Evolutionary conservation across 2,888 invertebrate species (phyloP).

Genomic region (Macropis europaea): DNA sequence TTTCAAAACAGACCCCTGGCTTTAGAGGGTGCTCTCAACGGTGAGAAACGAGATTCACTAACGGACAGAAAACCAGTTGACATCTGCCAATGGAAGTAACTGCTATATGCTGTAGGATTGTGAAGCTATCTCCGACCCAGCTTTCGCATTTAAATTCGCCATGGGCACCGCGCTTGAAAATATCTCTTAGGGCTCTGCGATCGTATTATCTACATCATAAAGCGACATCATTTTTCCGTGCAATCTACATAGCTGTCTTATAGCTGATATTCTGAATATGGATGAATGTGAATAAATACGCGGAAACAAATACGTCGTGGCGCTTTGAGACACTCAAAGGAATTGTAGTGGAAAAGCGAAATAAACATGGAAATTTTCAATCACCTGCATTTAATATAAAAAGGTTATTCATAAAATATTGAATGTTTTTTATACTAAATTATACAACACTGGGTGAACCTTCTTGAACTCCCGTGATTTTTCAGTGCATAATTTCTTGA

Average conservation of each 20-base stretch:
- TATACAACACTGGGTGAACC: too few relatives aligned
- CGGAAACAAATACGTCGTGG: background rate
- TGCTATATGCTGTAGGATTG: background rate
- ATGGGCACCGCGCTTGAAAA: background rate
- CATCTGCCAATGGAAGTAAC: conserved; percentile 20
- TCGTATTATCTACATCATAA: conserved; percentile 18
- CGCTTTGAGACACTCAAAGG: too few relatives aligned
- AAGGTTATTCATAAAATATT: too few relatives aligned
- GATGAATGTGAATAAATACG: background rate
- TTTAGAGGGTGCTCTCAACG: conserved; percentile 25
- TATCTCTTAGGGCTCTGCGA: conserved; percentile 13
- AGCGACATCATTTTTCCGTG: background rate
- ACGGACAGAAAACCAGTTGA: conserved; percentile 5
- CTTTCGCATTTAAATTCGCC: conserved; percentile 10
- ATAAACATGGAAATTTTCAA: too few relatives aligned
- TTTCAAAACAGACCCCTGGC: conserved; percentile 38
- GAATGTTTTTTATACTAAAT: too few relatives aligned
- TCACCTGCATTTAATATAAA: too few relatives aligned
- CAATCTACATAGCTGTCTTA: background rate
- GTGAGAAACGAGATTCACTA: conserved; percentile 8
- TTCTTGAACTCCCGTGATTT: too few relatives aligned
- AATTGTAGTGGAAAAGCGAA: too few relatives aligned
- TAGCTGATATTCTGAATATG: conserved; percentile 7
- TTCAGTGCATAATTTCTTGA: too few relatives aligned
- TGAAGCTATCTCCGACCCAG: background rate